Evolutionary conservation across 1,140 invertebrate species (phyloP).

Genomic region (Augochlora pura): DNA sequence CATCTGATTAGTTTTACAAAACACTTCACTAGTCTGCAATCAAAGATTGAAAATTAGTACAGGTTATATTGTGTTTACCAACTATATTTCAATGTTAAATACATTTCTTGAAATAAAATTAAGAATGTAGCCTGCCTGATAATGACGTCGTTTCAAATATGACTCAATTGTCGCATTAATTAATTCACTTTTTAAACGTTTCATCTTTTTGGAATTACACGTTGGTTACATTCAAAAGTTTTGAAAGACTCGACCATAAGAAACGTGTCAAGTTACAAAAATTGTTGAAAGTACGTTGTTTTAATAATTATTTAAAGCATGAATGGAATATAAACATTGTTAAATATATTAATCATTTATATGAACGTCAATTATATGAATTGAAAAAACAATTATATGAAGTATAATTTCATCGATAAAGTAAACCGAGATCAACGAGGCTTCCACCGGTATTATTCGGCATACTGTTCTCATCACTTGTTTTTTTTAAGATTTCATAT

Average conservation of each 20-base stretch:
- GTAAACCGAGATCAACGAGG: slow-evolving; percentile 16
- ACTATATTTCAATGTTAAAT: background rate
- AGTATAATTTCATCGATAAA: slow-evolving; percentile 24
- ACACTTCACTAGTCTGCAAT: slow-evolving; percentile 72
- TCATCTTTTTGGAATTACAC: slow-evolving; percentile 74
- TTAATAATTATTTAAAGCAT: background rate
- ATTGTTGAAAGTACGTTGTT: slow-evolving; percentile 17
- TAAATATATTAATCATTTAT: slow-evolving; percentile 18
- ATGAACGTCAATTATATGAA: background rate
- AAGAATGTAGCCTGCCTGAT: slow-evolving; percentile 71
- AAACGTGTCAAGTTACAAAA: slow-evolving; percentile 26
- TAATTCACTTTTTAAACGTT: slow-evolving; percentile 77
- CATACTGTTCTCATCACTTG: slow-evolving; percentile 1
- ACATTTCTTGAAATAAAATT: background rate
- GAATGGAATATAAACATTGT: background rate
- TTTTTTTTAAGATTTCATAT: background rate
- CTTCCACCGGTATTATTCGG: slow-evolving; percentile 4
- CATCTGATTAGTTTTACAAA: slow-evolving; percentile 68
- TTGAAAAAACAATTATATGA: slow-evolving; percentile 4
- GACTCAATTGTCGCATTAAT: slow-evolving; percentile 79
- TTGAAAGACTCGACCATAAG: slow-evolving; percentile 21
- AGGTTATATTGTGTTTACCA: slow-evolving; percentile 44
- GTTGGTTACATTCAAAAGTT: slow-evolving; percentile 28
- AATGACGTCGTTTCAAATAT: slow-evolving; percentile 78
- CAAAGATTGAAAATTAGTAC: slow-evolving; percentile 28